Conservation (phyloP, 2,888 invertebrate genomes). For the Plutella xylostella region DNA sequence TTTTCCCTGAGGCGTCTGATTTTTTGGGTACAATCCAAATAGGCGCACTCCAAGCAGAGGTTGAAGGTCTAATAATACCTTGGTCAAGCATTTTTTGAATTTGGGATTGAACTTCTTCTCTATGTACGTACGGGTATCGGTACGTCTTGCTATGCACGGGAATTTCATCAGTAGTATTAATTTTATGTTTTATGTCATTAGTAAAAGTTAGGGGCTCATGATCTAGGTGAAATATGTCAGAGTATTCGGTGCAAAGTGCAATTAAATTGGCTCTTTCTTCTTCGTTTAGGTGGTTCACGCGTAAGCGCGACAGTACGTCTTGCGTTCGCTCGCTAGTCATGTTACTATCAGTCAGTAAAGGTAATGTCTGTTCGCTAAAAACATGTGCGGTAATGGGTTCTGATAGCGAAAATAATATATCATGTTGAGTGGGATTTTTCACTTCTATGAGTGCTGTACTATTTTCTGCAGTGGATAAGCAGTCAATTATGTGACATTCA, state of each 20-base stretch:
- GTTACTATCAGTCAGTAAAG: too few species aligned
- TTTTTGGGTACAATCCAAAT: too few species aligned
- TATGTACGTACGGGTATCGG: slow-evolving; percentile 13
- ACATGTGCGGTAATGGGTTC: not conserved
- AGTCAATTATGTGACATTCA: not conserved
- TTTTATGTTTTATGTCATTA: slow-evolving; percentile 21
- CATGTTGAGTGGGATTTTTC: not conserved
- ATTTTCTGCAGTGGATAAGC: not conserved
- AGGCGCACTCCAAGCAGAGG: slow-evolving; percentile 20
- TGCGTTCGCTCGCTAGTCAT: not conserved
- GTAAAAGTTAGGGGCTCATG: slow-evolving; percentile 15
- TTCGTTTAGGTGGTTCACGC: slow-evolving; percentile 13
- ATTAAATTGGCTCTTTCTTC: slow-evolving; percentile 18
- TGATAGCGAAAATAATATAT: not conserved
- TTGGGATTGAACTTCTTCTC: slow-evolving; percentile 11
- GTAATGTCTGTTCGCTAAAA: not conserved
- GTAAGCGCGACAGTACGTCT: not conserved
- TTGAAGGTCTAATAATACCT: slow-evolving; percentile 4
- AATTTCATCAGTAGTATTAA: slow-evolving; percentile 15
- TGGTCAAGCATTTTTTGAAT: slow-evolving; percentile 4
- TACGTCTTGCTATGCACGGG: slow-evolving; percentile 15
- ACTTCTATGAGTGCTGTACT: not conserved
- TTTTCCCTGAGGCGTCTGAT: slow-evolving; percentile 16
- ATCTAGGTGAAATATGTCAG: slow-evolving; percentile 19
- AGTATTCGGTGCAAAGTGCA: slow-evolving; percentile 14